These are phyloP conservation scores for Pristis pectinata DNA, from an alignment of 2,797 vertebrate genomes.

Conservation along the genomic window DNA sequence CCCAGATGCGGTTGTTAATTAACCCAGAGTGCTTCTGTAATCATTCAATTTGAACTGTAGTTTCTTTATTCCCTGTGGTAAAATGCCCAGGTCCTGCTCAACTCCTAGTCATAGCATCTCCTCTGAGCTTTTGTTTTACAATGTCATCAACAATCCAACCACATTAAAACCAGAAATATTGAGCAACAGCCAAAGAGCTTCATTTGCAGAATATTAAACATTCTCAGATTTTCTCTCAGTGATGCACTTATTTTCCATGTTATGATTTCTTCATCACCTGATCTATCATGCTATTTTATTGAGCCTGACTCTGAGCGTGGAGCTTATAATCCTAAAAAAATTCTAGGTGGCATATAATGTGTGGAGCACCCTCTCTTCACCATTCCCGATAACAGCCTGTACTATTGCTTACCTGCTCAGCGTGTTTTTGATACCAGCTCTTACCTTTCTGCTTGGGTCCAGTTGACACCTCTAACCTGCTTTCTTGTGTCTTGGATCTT, in stretches of 20 bases:
- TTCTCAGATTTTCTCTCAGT: not conserved
- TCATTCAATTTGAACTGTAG: not conserved
- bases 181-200: not conserved
- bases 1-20: not conserved
- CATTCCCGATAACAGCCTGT: not conserved
- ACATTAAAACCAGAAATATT: not conserved
- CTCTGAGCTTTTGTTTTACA: not conserved
- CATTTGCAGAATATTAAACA: not conserved
- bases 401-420: not conserved
- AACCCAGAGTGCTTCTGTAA: slow-evolving; percentile 10
- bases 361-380: not conserved
- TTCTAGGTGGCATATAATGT: not conserved
- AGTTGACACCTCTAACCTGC: too few relatives aligned
- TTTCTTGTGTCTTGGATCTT: not conserved
- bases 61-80: not conserved
- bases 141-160: not conserved
- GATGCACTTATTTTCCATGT: not conserved
- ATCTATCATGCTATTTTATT: not conserved
- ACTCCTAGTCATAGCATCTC: not conserved
- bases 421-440: not conserved
- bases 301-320: not conserved
- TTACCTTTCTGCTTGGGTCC: not conserved
- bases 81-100: not conserved
- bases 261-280: not conserved
- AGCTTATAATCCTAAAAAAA: not conserved